phyloP scores from a whole-genome alignment of 2,888 invertebrate species.

The Junonia oenone region DNA sequence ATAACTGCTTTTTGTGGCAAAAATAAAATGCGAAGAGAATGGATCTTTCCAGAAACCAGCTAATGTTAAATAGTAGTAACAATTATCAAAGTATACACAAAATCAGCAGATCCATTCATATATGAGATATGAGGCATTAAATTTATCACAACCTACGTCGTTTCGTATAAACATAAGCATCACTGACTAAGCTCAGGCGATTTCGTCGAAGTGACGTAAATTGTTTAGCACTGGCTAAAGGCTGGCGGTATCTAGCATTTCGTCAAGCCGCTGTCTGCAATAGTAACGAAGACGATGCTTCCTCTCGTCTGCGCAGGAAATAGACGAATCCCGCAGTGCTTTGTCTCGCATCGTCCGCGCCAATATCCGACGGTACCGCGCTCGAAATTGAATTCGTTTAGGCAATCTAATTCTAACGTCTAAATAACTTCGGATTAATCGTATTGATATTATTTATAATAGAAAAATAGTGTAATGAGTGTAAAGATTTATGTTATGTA shows the following conservation, averaged over 20 bases:
- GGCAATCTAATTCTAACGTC: no score
- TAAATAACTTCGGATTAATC: background rate
- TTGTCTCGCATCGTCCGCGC: slow-evolving; percentile 46
- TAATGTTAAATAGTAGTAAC: no score
- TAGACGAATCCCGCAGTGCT: slow-evolving; percentile 54
- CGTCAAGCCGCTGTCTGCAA: slow-evolving; percentile 8
- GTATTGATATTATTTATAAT: background rate
- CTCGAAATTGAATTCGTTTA: background rate
- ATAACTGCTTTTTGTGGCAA: no score
- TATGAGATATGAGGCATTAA: no score
- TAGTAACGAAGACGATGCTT: slow-evolving; percentile 21
- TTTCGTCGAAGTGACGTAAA: background rate
- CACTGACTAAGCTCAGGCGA: background rate
- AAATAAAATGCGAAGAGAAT: no score
- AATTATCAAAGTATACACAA: no score
- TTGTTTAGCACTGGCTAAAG: background rate
- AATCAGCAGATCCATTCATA: no score
- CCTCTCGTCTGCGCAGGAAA: slow-evolving; percentile 69
- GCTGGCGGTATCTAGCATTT: slow-evolving; percentile 7
- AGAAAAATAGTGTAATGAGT: background rate
- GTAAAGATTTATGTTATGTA: background rate
- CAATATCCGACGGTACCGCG: slow-evolving; percentile 11
- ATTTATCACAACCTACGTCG: background rate
- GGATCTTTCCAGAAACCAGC: no score
- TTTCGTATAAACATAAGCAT: background rate